These are phyloP conservation scores for Caenorhabditis sp. DNA, from an alignment of 2,888 invertebrate species.

Conservation along the genomic window DNA sequence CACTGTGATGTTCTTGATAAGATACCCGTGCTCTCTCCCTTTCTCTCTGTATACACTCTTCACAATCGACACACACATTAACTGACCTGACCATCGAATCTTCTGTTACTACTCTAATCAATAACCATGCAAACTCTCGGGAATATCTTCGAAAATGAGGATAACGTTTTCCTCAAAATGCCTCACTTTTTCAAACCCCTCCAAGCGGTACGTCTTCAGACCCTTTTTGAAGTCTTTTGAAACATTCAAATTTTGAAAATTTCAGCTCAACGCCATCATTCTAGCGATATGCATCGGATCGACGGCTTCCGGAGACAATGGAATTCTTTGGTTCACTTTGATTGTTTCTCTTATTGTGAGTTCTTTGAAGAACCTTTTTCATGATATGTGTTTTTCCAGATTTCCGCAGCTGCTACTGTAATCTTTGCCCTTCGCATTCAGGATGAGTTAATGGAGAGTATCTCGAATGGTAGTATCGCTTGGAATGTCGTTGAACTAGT, in stretches of 20 bases:
- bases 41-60: conserved; percentile 20
- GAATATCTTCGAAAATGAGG: conserved; percentile 60
- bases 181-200: conserved; percentile 82
- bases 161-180: conserved; percentile 74
- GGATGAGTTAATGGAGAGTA: conserved; percentile 76
- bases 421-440: conserved; percentile 79
- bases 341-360: conserved; percentile 72
- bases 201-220: conserved; percentile 74
- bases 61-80: conserved; percentile 33
- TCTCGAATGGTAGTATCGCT: conserved; percentile 77
- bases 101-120: conserved; percentile 15
- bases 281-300: conserved; percentile 80
- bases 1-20: conserved; percentile 35
- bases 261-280: conserved; percentile 78
- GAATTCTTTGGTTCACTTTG: conserved; percentile 80
- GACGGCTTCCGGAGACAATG: conserved; percentile 78
- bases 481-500: conserved; percentile 82
- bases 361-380: not conserved
- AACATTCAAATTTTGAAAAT: conserved; percentile 9
- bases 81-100: conserved; percentile 18
- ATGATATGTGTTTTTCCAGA: conserved; percentile 46
- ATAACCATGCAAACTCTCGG: conserved; percentile 56
- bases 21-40: conserved; percentile 28
- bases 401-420: conserved; percentile 79
- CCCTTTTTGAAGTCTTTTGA: not conserved